These are phyloP conservation scores for Corythornis madagascariensis DNA, from an alignment of 2,113 vertebrate species.

Conservation along the genomic window DNA sequence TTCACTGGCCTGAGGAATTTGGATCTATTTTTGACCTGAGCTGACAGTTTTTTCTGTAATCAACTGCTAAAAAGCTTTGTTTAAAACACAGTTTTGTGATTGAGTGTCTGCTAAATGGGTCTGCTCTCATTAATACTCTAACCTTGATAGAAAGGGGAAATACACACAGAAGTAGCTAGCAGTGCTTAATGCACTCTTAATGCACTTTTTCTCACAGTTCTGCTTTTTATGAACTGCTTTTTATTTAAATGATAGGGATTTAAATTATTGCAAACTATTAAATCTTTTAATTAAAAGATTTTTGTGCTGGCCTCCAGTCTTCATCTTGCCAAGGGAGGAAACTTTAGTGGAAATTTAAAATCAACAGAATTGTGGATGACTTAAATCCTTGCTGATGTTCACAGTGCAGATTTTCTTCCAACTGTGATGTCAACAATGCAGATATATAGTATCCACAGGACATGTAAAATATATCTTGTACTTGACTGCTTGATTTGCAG, in stretches of 20 bases:
- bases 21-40: not conserved
- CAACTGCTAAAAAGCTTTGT: not conserved
- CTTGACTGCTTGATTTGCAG: not conserved
- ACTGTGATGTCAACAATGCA: not conserved
- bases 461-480: not conserved
- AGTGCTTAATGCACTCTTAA: not conserved
- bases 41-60: not conserved
- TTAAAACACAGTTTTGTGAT: not conserved
- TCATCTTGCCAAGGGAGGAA: not conserved
- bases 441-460: not conserved
- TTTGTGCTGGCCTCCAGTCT: not conserved
- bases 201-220: not conserved
- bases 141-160: not conserved
- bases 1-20: not conserved
- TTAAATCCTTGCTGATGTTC: not conserved
- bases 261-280: too few species aligned
- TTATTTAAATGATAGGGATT: not conserved
- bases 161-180: accelerated
- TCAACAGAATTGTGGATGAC: not conserved
- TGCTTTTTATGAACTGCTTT: not conserved
- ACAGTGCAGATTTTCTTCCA: not conserved
- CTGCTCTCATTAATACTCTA: not conserved
- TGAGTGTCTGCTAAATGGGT: not conserved
- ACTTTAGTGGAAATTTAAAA: not conserved
- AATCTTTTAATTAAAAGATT: too few species aligned